Conservation (phyloP, 1,140 invertebrate species). For the Steinernema khuongi region DNA sequence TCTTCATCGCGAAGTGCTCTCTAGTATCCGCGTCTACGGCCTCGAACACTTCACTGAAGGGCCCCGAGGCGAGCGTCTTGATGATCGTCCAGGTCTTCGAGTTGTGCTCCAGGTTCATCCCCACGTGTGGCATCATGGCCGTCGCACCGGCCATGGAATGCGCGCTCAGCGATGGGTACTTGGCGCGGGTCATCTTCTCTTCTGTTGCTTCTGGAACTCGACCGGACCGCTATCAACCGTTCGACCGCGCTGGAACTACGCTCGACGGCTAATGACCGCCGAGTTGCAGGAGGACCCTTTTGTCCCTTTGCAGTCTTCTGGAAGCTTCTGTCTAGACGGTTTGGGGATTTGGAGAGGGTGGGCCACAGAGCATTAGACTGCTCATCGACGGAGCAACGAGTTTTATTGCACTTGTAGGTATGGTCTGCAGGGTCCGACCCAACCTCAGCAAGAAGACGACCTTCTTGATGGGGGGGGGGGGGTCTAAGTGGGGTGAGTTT, state of each 20-base stretch:
- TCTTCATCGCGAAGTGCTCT: constrained; percentile 2
- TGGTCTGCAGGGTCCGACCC: too few relatives aligned
- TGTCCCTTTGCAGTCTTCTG: background rate
- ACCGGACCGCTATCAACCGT: background rate
- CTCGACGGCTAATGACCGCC: background rate
- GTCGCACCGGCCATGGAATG: background rate
- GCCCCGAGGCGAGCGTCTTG: constrained; percentile 2
- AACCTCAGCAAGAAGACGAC: too few relatives aligned
- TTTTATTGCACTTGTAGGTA: too few relatives aligned
- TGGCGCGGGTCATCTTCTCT: background rate
- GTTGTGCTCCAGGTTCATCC: constrained; percentile 8
- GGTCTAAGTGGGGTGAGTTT: too few relatives aligned
- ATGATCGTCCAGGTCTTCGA: constrained; percentile 3
- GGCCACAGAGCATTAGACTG: too few relatives aligned
- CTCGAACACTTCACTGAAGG: background rate
- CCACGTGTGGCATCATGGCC: background rate
- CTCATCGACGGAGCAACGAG: too few relatives aligned
- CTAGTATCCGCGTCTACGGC: background rate
- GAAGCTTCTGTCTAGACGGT: background rate
- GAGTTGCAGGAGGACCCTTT: background rate
- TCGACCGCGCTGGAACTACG: background rate
- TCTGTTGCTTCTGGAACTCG: background rate
- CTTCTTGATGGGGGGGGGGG: too few relatives aligned
- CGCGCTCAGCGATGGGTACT: background rate
- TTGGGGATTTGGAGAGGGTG: too few relatives aligned